Percentiles rank a stretch among this genome's conserved stretches.
Evolutionary conservation across 2,113 vertebrate species (phyloP).

Genomic region (Halichoerus grypus): DNA sequence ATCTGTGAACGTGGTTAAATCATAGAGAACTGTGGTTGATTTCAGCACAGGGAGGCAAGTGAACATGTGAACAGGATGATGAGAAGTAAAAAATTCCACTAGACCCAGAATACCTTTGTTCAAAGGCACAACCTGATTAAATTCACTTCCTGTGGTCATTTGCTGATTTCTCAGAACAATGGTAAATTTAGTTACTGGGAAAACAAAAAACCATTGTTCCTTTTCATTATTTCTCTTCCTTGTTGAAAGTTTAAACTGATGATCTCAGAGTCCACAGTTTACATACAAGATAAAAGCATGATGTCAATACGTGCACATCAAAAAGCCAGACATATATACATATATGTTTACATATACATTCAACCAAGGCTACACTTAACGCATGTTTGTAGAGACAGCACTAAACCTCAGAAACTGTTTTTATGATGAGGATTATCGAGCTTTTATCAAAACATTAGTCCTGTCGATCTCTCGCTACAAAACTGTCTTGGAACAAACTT

Average conservation of each 20-base stretch:
- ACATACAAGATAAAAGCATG: constrained; percentile 15
- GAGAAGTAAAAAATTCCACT: constrained; percentile 64
- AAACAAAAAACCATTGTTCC: constrained; percentile 64
- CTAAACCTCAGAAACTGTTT: constrained; percentile 12
- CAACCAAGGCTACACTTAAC: neutral
- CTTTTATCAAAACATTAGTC: neutral
- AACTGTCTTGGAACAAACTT: constrained; percentile 26
- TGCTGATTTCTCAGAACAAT: constrained; percentile 70
- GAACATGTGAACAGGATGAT: neutral
- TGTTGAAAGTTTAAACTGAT: constrained; percentile 64
- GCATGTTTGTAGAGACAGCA: neutral
- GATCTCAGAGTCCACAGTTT: constrained; percentile 1
- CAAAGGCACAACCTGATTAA: constrained; percentile 70
- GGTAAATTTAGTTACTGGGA: constrained; percentile 63
- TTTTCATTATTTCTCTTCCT: constrained; percentile 72
- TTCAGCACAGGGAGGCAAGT: neutral
- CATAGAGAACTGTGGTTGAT: constrained; percentile 4
- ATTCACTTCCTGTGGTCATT: constrained; percentile 64
- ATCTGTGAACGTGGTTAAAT: constrained; percentile 31
- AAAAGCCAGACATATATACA: neutral
- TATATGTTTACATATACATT: neutral
- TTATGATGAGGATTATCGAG: neutral
- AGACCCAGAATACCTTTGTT: constrained; percentile 59
- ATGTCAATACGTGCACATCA: neutral
- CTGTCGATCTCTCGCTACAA: neutral